Base-by-base conservation (phyloP, 2,888 invertebrate genomes). In the Seira ritae region DNA sequence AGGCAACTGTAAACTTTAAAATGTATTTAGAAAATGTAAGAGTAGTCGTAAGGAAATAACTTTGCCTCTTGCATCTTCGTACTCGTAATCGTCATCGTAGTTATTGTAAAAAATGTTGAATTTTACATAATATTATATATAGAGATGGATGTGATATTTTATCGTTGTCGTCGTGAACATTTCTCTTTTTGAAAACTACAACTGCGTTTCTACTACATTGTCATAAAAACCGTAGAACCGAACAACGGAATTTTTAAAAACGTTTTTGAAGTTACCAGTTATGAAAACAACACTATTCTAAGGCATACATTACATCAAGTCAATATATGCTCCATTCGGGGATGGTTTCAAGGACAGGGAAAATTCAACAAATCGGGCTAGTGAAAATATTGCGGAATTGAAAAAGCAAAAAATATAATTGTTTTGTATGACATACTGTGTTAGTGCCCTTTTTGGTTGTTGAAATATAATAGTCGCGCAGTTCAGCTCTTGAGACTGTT, bases 401-500 rank as follows among this genome's bases (percentile, higher is more conserved):
- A 62, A 20, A 22, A 62, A 20, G 62, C 62, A 62, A 62, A 19
- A 62, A 19, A 22, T 3, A 62, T 20, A 62, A 20, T 19, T 62
- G 62, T 55, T n/a, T 67, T 68, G 68, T 68, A 66, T 66, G 22
- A 66, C 19, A 8, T 76, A 78, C 78, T 78, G 78, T 84, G 79
- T 84, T 84, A 84, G 84, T 84, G 84, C 84, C 79, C 84, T 79
- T 84, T 79, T 84, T 84, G 84, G 84, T 84, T 84, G 84, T 84
- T 84, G 84, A 84, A 79, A 75, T 31, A 84, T 65, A 75, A 78
- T 84, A 84, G 84, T 84, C 84, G 84, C 84, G 84, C 84, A 84
- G 84, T 84, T 84, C 84, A 84, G 84, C 79, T 84, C 84, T 84
- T 84, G 84, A 84, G 84, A 84, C 84, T 84, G 84, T 84, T 84